Conservation (phyloP, 2,113 vertebrate species). For the Stercorarius parasiticus region DNA sequence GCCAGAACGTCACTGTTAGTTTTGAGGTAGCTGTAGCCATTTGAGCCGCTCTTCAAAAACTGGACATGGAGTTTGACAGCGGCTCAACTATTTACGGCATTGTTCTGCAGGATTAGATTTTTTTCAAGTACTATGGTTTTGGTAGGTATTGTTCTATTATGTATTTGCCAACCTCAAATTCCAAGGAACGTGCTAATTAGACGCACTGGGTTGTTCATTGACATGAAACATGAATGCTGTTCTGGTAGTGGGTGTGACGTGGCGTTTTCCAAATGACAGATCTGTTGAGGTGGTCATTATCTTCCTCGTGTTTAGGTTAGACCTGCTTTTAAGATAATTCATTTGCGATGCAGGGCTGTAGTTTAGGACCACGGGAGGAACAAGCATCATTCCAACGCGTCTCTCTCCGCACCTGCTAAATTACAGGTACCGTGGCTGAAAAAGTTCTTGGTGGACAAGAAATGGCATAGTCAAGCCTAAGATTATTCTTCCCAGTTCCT, state of each 20-base stretch:
- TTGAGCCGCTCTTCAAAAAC: neutral
- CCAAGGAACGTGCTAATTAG: neutral
- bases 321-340: neutral
- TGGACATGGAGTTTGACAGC: neutral
- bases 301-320: neutral
- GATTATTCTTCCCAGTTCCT: neutral
- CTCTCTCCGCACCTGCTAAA: neutral
- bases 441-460: neutral
- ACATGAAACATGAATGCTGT: fast-evolving
- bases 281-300: neutral
- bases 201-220: neutral
- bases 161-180: neutral
- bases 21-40: neutral
- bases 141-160: neutral
- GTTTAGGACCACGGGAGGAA: neutral
- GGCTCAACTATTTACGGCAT: neutral
- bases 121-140: neutral
- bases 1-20: neutral
- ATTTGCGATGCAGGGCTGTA: neutral
- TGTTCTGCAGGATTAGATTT: neutral
- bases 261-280: neutral
- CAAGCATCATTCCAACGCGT: neutral
- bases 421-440: neutral
- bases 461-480: neutral
- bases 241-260: neutral